Evolutionary conservation across 2,113 vertebrate genomes (phyloP).

Genomic region (Callaeas wilsoni): DNA sequence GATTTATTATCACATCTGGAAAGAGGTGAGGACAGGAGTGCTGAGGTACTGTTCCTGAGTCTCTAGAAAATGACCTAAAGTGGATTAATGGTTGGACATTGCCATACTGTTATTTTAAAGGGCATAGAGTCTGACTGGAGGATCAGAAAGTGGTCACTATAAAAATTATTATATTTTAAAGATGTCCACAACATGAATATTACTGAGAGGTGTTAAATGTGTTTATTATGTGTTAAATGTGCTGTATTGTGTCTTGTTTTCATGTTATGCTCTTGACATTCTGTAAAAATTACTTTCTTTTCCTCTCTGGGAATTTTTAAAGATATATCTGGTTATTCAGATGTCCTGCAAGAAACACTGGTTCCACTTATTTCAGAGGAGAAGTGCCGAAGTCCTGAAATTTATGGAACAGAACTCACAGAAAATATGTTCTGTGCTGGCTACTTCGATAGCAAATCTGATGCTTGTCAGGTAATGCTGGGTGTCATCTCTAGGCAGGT

Average conservation of each 20-base stretch:
- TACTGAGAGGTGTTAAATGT: background rate
- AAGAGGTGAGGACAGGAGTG: background rate
- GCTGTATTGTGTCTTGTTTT: background rate
- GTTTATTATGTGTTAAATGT: background rate
- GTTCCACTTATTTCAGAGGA: conserved; percentile 78
- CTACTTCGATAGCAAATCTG: conserved; percentile 74
- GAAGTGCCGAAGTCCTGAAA: conserved; percentile 79
- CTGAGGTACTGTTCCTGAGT: background rate
- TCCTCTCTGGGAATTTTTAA: background rate
- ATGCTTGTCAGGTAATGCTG: conserved; percentile 88
- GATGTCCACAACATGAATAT: background rate
- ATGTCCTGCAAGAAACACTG: conserved; percentile 77
- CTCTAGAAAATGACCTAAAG: background rate
- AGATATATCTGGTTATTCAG: conserved; percentile 77
- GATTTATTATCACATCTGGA: background rate
- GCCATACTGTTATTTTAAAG: background rate
- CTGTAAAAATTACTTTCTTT: background rate
- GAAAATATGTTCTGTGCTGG: conserved; percentile 91
- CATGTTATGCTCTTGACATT: background rate
- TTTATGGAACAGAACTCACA: conserved; percentile 85
- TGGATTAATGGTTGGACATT: background rate
- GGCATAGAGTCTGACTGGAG: background rate
- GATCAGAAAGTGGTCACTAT: background rate
- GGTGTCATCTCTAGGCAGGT: background rate
- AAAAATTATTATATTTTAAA: background rate